Percentiles rank a stretch among this genome's conserved stretches.
These are phyloP conservation scores for Percina caprodes DNA, from an alignment of 2,113 vertebrate species.

Conservation along the genomic window DNA sequence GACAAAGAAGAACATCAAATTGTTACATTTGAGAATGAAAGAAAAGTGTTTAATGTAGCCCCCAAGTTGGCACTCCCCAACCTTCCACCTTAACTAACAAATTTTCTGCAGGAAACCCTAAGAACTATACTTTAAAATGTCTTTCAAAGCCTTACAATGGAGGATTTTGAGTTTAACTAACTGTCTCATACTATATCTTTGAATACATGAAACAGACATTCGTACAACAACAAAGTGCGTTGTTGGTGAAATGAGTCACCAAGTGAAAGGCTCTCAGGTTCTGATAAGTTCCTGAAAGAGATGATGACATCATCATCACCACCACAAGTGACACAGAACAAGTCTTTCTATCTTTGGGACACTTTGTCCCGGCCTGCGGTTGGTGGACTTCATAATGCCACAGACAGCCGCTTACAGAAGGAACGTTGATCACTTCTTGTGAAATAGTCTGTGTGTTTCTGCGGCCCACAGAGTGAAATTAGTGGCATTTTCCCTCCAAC, in stretches of 20 bases:
- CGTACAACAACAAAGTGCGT: neutral
- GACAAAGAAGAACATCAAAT: neutral
- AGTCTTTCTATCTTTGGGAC: constrained; percentile 58
- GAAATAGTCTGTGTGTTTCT: constrained; percentile 88
- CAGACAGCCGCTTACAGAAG: constrained; percentile 72
- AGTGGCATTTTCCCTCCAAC: constrained; percentile 90
- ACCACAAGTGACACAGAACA: constrained; percentile 50
- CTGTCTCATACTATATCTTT: neutral
- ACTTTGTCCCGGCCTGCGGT: constrained; percentile 71
- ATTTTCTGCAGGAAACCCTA: too few relatives aligned
- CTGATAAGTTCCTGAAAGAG: constrained; percentile 49
- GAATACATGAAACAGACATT: constrained; percentile 1
- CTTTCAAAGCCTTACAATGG: neutral
- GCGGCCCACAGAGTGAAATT: constrained; percentile 88
- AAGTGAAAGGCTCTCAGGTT: constrained; percentile 31
- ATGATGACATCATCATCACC: constrained; percentile 69
- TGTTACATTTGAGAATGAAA: neutral
- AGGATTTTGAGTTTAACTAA: neutral
- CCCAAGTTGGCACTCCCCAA: too few relatives aligned
- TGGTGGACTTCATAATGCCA: constrained; percentile 58
- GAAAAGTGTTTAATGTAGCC: too few relatives aligned
- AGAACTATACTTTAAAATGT: neutral
- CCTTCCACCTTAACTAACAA: too few relatives aligned
- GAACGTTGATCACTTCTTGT: constrained; percentile 67
- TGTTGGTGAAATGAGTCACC: constrained; percentile 28